Evolutionary conservation across 2,888 invertebrate genomes (phyloP), one percentile per base, ranked within the genome.

Genomic region (Myopa testacea): DNA sequence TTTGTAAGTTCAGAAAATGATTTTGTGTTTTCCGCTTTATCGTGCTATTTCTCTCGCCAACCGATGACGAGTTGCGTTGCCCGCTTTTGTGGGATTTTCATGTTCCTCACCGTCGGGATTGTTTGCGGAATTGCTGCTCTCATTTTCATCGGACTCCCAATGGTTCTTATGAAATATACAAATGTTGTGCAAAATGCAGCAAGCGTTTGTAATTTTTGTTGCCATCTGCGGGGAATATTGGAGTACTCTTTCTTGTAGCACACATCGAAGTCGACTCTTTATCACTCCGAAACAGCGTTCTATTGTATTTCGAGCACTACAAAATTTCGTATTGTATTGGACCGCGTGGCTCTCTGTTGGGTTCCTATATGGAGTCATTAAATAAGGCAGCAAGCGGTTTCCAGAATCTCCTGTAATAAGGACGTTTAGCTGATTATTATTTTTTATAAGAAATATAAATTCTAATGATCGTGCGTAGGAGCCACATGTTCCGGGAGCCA

Each of bases 261-360:
- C 10, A 38, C 16, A 67, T 6, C 38, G 37, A 14, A 67, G 37
- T 67, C 67, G 34, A 67, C 67, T 67, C 16, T 67, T 67, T 4
- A 67, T 34, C 12, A 67, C 67, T 3, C 67, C 67, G 6, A 67
- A 60, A 19, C 60, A 60, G 10, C 4, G 67, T 38, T 67, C 67
- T 37, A 60, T 60, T 60, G 19, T 37, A 14, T 67, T 67, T 4
- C 67, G 37, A 12, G 67, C 67, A 4, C 16, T 7, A 12, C 38
- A 34, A 12, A 16, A n/a, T 4, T 37, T 12, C 6, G 6, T 5
- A 12, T 67, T 67, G 67, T 38, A 67, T 5, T 3, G 14, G 8
- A 38, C 38, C 10, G 34, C 60, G n/a, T 14, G 19, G 5, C 8
- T 7, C 5, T 19, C 8, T 60, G 6, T 7, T 10, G 60, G 16